Conservation (phyloP, 2,797 vertebrate genomes). For the Acipenser oxyrinchus region DNA sequence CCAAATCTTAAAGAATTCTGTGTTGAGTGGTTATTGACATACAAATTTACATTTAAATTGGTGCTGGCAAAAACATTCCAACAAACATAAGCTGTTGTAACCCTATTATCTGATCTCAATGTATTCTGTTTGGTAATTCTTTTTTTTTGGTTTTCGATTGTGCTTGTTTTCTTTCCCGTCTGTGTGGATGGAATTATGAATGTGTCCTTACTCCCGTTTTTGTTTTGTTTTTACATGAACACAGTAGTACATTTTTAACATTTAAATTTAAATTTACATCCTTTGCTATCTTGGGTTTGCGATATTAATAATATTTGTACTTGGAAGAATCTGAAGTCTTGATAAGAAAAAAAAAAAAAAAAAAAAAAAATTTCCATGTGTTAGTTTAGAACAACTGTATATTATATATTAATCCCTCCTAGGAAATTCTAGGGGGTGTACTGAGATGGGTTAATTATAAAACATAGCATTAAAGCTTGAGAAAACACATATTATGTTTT, state of each 20-base stretch:
- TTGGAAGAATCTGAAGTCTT: not conserved
- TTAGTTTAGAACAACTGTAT: no score
- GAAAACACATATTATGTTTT: no score
- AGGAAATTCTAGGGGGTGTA: no score
- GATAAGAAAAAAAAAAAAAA: not conserved
- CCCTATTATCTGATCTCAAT: conserved; percentile 19
- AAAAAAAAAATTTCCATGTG: no score
- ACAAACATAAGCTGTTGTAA: conserved; percentile 16
- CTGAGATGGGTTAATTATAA: no score
- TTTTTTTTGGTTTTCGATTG: conserved; percentile 15
- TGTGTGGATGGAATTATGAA: conserved; percentile 15
- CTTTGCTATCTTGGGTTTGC: not conserved
- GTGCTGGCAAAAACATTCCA: conserved; percentile 16
- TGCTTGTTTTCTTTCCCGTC: conserved; percentile 11
- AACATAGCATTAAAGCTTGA: no score
- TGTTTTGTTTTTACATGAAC: conserved; percentile 7
- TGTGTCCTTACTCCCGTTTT: conserved; percentile 12
- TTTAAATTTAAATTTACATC: conserved; percentile 10
- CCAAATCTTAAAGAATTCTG: conserved; percentile 22
- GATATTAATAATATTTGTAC: not conserved
- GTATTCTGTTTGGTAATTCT: conserved; percentile 20
- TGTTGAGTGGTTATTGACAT: conserved; percentile 24
- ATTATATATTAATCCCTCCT: no score
- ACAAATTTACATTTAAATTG: conserved; percentile 27
- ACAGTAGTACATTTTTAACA: conserved; percentile 15